These are phyloP conservation scores for Thomomys bottae DNA, from an alignment of 2,113 vertebrate species.

Conservation along the genomic window DNA sequence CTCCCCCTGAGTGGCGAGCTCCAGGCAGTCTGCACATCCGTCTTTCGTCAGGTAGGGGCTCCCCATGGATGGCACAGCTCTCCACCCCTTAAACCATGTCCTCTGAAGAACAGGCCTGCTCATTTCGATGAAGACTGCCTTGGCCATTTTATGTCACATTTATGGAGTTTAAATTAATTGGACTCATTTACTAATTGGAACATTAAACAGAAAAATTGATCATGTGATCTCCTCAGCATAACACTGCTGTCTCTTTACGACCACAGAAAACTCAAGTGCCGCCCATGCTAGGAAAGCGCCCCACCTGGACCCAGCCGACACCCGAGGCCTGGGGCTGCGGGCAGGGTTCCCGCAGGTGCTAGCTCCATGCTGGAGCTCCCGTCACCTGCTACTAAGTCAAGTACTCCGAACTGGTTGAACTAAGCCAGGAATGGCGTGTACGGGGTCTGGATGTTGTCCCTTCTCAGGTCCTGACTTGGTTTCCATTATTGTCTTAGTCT, in stretches of 20 bases:
- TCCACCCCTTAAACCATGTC: not conserved
- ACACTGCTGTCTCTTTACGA: not conserved
- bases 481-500: too few species aligned
- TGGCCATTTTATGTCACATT: not conserved
- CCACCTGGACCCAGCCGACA: accelerated
- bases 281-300: accelerated
- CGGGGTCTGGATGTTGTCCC: not conserved
- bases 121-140: not conserved
- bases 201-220: not conserved
- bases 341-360: too few species aligned
- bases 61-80: too few species aligned
- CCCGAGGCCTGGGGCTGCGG: too few species aligned
- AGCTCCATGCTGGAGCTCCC: too few species aligned
- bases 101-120: not conserved
- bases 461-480: not conserved
- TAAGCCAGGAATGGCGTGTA: accelerated
- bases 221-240: accelerated
- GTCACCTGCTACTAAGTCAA: not conserved
- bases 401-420: not conserved
- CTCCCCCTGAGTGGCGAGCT: not conserved
- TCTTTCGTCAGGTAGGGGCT: too few species aligned
- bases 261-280: accelerated
- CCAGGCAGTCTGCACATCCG: not conserved
- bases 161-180: not conserved
- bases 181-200: not conserved